Evolutionary conservation across 2,797 vertebrate genomes (phyloP).

Genomic region (Phylloscopus collybita): DNA sequence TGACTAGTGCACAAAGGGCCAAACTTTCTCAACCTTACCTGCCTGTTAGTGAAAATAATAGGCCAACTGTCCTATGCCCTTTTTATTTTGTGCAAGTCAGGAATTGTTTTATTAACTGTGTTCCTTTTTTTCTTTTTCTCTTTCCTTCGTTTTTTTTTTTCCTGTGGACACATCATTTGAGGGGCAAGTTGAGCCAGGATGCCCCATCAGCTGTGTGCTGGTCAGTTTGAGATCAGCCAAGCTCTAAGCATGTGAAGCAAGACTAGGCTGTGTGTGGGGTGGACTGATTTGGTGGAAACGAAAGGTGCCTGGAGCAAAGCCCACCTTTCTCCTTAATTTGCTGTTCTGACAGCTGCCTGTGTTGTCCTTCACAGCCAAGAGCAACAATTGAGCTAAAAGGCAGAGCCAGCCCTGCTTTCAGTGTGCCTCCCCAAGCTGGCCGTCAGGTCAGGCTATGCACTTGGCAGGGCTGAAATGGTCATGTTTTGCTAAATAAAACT

Average conservation of each 20-base stretch:
- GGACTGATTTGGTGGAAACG: not conserved
- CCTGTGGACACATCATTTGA: not conserved
- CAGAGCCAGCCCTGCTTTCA: constrained; percentile 43
- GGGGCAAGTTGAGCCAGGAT: not conserved
- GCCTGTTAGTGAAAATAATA: constrained; percentile 32
- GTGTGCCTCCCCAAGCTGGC: constrained; percentile 33
- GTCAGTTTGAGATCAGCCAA: not conserved
- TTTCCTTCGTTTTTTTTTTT: not conserved
- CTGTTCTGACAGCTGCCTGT: constrained; percentile 16
- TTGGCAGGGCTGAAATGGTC: constrained; percentile 19
- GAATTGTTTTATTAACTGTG: not conserved
- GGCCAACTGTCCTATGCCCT: not conserved
- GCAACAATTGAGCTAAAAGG: constrained; percentile 32
- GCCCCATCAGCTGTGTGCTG: not conserved
- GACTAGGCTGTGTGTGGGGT: not conserved
- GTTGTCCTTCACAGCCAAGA: constrained; percentile 34
- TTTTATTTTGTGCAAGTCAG: constrained; percentile 35
- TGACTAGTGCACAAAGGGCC: constrained; percentile 16
- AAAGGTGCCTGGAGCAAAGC: not conserved
- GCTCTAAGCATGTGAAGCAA: not conserved
- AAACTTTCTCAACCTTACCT: constrained; percentile 3
- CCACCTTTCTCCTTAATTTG: not conserved
- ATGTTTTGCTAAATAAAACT: constrained; percentile 61
- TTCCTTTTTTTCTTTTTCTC: not conserved
- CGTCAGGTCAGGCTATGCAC: not conserved